Percentiles rank a stretch among this genome's conserved stretches.
These are phyloP conservation scores for Nipponacmea schrenckii DNA, from an alignment of 2,888 invertebrate species.

Conservation along the genomic window DNA sequence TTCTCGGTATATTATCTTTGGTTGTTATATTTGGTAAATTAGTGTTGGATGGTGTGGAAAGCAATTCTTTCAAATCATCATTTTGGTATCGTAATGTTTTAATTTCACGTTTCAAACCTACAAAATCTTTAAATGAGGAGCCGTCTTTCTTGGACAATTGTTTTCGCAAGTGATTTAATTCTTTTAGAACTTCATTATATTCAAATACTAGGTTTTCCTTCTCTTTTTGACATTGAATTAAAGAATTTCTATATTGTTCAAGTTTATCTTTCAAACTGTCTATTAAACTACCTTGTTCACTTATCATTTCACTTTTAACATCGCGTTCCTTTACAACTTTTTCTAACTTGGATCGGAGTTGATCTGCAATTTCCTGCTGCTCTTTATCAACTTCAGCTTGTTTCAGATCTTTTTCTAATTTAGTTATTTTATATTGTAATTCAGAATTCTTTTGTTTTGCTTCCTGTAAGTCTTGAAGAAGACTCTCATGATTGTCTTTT, in stretches of 20 bases:
- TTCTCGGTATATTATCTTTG: not conserved
- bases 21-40: not conserved
- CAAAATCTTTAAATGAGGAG: conserved; percentile 59
- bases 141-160: conserved; percentile 39
- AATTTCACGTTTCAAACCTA: conserved; percentile 57
- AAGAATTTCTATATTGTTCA: conserved; percentile 35
- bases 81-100: conserved; percentile 53
- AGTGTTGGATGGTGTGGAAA: conserved; percentile 19
- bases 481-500: conserved; percentile 37
- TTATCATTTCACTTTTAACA: conserved; percentile 10
- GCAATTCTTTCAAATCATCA: conserved; percentile 40
- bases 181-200: conserved; percentile 43
- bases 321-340: conserved; percentile 41
- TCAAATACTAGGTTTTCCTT: conserved; percentile 46
- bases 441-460: conserved; percentile 54
- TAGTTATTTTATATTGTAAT: conserved; percentile 40
- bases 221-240: conserved; percentile 45
- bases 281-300: conserved; percentile 36
- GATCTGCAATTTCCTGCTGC: conserved; percentile 45
- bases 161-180: conserved; percentile 44
- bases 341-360: conserved; percentile 45
- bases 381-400: conserved; percentile 42
- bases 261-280: conserved; percentile 43
- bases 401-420: conserved; percentile 45
- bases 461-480: conserved; percentile 47